Percentiles rank a stretch among this genome's conserved stretches.
Evolutionary conservation across 2,113 vertebrate genomes (phyloP).

Genomic region (Alectura lathami): DNA sequence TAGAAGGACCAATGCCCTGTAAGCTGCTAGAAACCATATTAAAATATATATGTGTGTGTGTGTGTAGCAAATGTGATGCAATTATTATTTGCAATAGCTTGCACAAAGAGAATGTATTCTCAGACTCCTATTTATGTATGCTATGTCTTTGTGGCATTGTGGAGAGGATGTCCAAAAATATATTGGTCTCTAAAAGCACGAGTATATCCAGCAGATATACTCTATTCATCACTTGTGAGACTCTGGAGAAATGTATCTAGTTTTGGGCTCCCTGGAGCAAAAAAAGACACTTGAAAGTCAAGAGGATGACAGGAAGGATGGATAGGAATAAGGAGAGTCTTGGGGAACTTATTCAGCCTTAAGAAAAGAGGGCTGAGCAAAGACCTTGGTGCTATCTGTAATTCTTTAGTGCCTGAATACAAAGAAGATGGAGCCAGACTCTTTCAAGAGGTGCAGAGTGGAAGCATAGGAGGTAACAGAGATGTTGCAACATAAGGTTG

Average conservation of each 20-base stretch:
- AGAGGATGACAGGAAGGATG: not conserved
- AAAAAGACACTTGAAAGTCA: not conserved
- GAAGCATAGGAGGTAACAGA: not conserved
- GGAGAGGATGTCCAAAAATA: not conserved
- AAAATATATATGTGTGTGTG: too few species aligned
- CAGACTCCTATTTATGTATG: not conserved
- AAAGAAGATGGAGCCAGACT: not conserved
- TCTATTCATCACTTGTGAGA: not conserved
- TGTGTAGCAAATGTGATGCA: not conserved
- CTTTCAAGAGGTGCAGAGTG: not conserved
- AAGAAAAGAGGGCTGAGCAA: too few species aligned
- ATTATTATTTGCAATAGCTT: not conserved
- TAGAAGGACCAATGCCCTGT: not conserved
- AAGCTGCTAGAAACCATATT: not conserved
- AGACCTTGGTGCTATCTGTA: not conserved
- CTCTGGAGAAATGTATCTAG: not conserved
- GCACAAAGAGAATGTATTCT: not conserved
- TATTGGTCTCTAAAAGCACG: not conserved
- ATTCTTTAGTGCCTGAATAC: not conserved
- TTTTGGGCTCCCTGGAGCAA: not conserved
- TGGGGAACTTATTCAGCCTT: not conserved
- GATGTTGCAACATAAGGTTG: not conserved
- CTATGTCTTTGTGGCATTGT: not conserved
- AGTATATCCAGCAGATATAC: not conserved
- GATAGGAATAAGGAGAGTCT: not conserved